phyloP scores from a whole-genome alignment of 1,140 invertebrate genomes.

The Eubasilissa regina region DNA sequence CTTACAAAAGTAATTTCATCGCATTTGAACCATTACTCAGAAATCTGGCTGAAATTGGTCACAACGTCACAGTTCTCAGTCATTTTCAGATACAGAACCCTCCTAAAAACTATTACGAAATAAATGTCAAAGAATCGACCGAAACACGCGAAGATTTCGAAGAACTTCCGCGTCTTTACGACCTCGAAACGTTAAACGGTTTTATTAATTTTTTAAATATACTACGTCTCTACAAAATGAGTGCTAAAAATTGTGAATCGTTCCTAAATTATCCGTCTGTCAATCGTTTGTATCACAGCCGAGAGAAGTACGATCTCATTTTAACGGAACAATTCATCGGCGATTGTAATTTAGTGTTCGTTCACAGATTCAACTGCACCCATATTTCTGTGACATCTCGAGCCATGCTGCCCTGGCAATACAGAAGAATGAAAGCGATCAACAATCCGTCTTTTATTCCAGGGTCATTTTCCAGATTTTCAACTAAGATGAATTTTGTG shows the following conservation, averaged over 20 bases:
- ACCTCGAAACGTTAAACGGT: not conserved
- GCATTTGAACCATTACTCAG: slow-evolving; percentile 78
- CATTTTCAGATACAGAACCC: slow-evolving; percentile 73
- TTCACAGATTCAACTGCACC: slow-evolving; percentile 73
- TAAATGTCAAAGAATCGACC: slow-evolving; percentile 64
- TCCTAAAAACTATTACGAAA: slow-evolving; percentile 73
- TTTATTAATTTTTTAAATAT: slow-evolving; percentile 6
- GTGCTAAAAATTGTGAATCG: slow-evolving; percentile 67
- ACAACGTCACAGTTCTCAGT: slow-evolving; percentile 80
- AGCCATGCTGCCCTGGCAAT: slow-evolving; percentile 75
- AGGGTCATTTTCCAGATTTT: slow-evolving; percentile 67
- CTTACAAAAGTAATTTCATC: slow-evolving; percentile 80
- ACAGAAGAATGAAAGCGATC: slow-evolving; percentile 71
- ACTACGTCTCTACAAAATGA: not conserved
- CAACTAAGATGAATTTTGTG: slow-evolving; percentile 72
- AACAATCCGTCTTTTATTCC: slow-evolving; percentile 75
- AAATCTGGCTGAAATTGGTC: slow-evolving; percentile 76
- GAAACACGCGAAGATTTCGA: slow-evolving; percentile 18
- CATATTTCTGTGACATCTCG: slow-evolving; percentile 75
- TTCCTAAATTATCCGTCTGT: slow-evolving; percentile 71
- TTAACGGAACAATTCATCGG: slow-evolving; percentile 77
- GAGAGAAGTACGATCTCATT: slow-evolving; percentile 75
- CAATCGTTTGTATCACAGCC: slow-evolving; percentile 68
- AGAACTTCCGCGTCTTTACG: not conserved
- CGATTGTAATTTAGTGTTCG: slow-evolving; percentile 75